Evolutionary conservation across 2,797 vertebrate species (phyloP), one percentile per base, ranked within the genome.

Genomic region (Phoeniculus purpureus): DNA sequence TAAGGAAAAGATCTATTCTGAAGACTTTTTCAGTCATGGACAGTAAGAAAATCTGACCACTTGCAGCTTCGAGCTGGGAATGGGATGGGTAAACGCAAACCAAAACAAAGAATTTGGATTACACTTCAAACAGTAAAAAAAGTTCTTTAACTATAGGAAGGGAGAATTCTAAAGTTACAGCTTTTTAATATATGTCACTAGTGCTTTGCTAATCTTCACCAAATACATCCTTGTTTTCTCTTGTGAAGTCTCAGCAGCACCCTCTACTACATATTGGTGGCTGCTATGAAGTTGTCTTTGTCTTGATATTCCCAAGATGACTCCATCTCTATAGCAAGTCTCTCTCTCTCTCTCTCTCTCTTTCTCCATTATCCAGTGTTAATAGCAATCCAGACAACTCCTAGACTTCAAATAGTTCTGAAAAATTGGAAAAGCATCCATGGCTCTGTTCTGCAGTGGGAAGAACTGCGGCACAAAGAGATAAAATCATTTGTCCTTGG

Each of bases 401-500:
- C 12, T 85, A 88, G 62, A 74, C 59, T 88, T 82, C 83, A 95
- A 90, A 89, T 83, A 72, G 50, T 85, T 95, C 70, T 59, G 54
- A 72, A 91, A 89, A 87, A 73, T 43, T 85, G 62, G 56, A 85
- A 89, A 47, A 91, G 45, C 40, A 76, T 55, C 67, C 83, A 82
- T 68, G 59, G 61, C 37, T 86, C 56, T 50, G 25, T 59, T 88
- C 62, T 93, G 48, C 65, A 90, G 78, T 32, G 72, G 75, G 83
- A 91, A 85, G 79, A 90, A 86, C 65, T 0, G 1, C 2, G 0
- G 52, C 86, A 94, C n/a, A 72, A 37, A 76, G 45, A 91, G 90
- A 95, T 87, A 93, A 95, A 95, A 93, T 94, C 84, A 0, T 74
- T 55, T 59, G 65, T 62, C 75, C 52, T 85, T 92, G 90, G 84